These are phyloP conservation scores for Zaprionus lachaisei DNA, from an alignment of 1,140 invertebrate genomes.

Conservation along the genomic window DNA sequence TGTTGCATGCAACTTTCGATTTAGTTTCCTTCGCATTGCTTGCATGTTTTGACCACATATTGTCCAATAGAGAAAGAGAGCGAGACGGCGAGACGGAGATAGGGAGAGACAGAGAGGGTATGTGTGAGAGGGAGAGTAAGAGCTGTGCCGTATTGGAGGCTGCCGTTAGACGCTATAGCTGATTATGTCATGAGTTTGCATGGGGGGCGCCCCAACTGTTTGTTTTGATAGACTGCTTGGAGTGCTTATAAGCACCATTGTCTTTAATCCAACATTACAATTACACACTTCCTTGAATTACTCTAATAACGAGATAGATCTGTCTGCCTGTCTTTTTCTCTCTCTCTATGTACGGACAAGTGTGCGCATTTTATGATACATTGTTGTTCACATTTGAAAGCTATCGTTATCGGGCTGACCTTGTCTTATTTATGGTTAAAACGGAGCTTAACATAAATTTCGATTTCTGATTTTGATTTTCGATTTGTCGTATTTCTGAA, in stretches of 20 bases:
- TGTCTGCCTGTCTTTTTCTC: not conserved
- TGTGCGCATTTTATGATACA: not conserved
- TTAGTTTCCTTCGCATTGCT: conserved; percentile 78
- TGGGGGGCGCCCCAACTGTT: conserved; percentile 44
- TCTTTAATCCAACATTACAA: conserved; percentile 61
- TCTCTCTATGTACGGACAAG: not conserved
- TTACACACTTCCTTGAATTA: conserved; percentile 76
- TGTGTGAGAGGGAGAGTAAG: conserved; percentile 8
- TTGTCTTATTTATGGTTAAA: conserved; percentile 61
- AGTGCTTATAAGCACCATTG: conserved; percentile 59
- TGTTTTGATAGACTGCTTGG: conserved; percentile 48
- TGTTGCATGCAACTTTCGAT: conserved; percentile 77
- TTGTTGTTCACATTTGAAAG: conserved; percentile 23
- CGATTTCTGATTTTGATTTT: not conserved
- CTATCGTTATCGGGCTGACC: conserved; percentile 53
- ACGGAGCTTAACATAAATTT: conserved; percentile 71
- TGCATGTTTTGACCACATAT: conserved; percentile 79
- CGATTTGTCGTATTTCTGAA: conserved; percentile 8
- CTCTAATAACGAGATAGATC: conserved; percentile 1
- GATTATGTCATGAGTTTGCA: conserved; percentile 68
- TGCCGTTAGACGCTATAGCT: conserved; percentile 59
- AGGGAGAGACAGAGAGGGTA: conserved; percentile 15
- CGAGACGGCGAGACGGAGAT: conserved; percentile 17
- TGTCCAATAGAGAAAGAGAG: conserved; percentile 49
- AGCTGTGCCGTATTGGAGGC: conserved; percentile 34